Evolutionary conservation across 1,140 invertebrate genomes (phyloP), one percentile per base, ranked within the genome.

Genomic region (Aphaenogaster ashmeadi): DNA sequence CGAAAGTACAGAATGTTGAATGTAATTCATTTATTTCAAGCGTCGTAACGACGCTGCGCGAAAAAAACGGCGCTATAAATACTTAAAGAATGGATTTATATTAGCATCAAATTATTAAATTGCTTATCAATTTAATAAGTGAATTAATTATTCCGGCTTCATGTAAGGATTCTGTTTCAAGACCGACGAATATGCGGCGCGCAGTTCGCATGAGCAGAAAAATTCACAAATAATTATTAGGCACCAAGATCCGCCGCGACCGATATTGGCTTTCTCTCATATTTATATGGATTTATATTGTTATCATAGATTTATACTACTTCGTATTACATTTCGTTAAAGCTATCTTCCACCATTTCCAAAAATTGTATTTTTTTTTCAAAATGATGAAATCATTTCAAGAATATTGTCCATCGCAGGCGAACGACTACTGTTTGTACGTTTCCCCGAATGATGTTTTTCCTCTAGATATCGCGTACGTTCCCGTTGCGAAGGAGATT

Each of bases 401-500:
- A 54, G 15, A 38, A 33, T 36, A 74, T 36, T 18, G 21, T 33
- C 8, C 8, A 4, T 44, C n/a, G 15, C n/a, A 6, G 9, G 9
- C 7, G 33, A 41, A 13, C n/a, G 36, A 41, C 18, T 18, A 52
- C 8, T n/a, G 52, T 21, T 21, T 36, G 27, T 7, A 13, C 15
- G n/a, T 52, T 66, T 38, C 38, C 13, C 77, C 18, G 15, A 62
- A 64, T 62, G 41, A 62, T 38, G 33, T 66, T 80, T 66, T 80
- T 66, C 36, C 78, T 38, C 15, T 41, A 27, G 62, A 80, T 41
- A 80, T 38, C 62, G n/a, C 72, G n/a, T 41, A 54, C 44, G 36
- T 54, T 54, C 62, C 21, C 80, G 27, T 71, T 44, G 36, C 38
- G 41, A 62, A 60, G 67, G 66, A 74, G 71, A 75, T 64, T 64